Conservation (phyloP, 2,797 vertebrate genomes). For the Hemibagrus guttatus region DNA sequence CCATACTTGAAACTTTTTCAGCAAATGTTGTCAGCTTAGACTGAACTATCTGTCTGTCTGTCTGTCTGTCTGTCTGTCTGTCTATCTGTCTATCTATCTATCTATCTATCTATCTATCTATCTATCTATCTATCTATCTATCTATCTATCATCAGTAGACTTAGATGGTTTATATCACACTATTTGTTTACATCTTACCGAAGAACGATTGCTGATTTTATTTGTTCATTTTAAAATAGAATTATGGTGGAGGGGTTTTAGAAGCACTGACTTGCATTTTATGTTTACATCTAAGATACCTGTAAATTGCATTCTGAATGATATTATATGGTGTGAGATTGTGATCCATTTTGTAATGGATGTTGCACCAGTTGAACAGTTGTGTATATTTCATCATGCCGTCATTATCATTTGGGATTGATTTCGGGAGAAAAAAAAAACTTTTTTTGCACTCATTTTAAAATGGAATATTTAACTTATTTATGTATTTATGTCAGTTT, state of each 20-base stretch:
- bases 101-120: neutral
- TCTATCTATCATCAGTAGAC: neutral
- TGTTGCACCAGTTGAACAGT: slow-evolving; percentile 14
- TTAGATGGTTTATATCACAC: slow-evolving; percentile 32
- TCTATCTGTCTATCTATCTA: neutral
- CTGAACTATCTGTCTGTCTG: neutral
- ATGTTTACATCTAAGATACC: neutral
- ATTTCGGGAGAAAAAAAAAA: neutral
- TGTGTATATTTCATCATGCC: slow-evolving; percentile 14
- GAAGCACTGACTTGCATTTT: neutral
- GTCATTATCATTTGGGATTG: neutral
- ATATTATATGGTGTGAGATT: neutral
- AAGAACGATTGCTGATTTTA: neutral
- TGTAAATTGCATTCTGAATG: neutral
- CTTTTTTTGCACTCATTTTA: slow-evolving; percentile 42
- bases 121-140: neutral
- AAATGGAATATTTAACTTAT: slow-evolving; percentile 23
- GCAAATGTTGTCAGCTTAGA: neutral
- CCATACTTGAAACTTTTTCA: neutral
- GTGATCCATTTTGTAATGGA: slow-evolving; percentile 21
- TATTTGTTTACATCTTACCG: neutral
- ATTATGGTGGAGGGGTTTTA: neutral
- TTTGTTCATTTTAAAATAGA: neutral
- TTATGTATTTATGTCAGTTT: slow-evolving; percentile 39
- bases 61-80: neutral